Evolutionary conservation across 2,113 vertebrate genomes (phyloP), one percentile per base, ranked within the genome.

Genomic region (Phasianus colchicus): DNA sequence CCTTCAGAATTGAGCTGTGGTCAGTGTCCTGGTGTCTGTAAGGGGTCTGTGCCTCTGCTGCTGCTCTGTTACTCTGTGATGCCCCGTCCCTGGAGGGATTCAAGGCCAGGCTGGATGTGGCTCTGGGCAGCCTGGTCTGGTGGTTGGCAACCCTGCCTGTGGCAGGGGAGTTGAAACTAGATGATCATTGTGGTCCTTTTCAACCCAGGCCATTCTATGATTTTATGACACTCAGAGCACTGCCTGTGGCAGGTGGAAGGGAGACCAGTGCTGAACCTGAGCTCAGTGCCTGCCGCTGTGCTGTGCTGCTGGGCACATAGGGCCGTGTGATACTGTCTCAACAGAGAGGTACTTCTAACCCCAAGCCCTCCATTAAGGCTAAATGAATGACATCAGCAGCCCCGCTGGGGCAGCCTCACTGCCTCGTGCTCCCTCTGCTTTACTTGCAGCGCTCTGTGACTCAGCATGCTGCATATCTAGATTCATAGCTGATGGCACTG

Each of bases 11-110:
- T 13, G 38, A 40, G 4, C 24, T 54, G 6, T 45, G 63, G 4
- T 43, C 25, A 2, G 13, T 24, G 22, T 71, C 20, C 50, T 32
- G 47, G 43, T 36, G 10, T 43, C 34, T 65, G 66, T 43, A 32
- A 29, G 0, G 57, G 34, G 36, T 29, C 15, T 6, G 43, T 6
- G 34, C 27, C 0, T 1, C 38, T 21, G 20, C 18, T 54, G 40
- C 2, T 65, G 8, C 0, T 14, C 3, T 38, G 15, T 3, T 3
- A 48, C 0, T 0, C 60, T 34, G 13, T 45, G 42, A 43, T 43
- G 42, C 42, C 15, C 42, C 14, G 16, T 43, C 15, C 42, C 42
- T 16, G 15, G 42, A 43, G 42, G 42, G 5, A 43, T 16, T 43
- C 16, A 43, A 43, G 42, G 42, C 42, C 42, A 43, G 42, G 42